Evolutionary conservation across 2,797 vertebrate species (phyloP).

Genomic region (Liparis tanakae): DNA sequence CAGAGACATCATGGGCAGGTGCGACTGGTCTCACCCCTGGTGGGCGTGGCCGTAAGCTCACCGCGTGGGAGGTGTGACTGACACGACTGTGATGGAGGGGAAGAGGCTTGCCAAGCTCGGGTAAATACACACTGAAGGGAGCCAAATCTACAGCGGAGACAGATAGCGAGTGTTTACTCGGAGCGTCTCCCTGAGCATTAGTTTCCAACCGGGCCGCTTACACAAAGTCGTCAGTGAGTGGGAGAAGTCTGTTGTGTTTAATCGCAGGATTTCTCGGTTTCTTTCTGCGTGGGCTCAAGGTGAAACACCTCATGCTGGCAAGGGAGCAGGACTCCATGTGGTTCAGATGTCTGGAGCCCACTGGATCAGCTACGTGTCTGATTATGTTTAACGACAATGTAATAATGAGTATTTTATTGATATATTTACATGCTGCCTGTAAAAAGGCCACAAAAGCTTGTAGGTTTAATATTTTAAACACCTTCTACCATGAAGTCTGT

Average conservation of each 20-base stretch:
- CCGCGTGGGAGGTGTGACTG: constrained; percentile 57
- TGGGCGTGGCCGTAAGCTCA: constrained; percentile 60
- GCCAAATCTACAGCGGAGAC: constrained; percentile 61
- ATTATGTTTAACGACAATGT: background rate
- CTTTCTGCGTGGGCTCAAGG: constrained; percentile 4
- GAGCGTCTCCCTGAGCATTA: constrained; percentile 9
- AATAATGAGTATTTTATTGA: background rate
- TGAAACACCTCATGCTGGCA: constrained; percentile 10
- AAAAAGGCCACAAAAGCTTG: background rate
- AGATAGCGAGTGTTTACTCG: constrained; percentile 65
- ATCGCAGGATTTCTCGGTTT: constrained; percentile 18
- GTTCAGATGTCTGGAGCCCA: background rate
- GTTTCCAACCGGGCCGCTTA: constrained; percentile 18
- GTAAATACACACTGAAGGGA: constrained; percentile 44
- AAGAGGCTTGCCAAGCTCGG: constrained; percentile 45
- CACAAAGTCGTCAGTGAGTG: constrained; percentile 25
- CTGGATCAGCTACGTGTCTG: background rate
- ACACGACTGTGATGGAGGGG: constrained; percentile 51
- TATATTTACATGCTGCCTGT: background rate
- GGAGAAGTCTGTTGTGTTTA: constrained; percentile 29
- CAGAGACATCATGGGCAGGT: constrained; percentile 61
- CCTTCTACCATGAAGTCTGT: background rate
- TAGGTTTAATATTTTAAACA: background rate
- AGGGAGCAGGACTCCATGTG: constrained; percentile 7
- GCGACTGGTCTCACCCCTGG: constrained; percentile 54